Percentiles rank a stretch among this genome's conserved stretches.
These are phyloP conservation scores for Hymenochirus boettgeri DNA, from an alignment of 2,113 vertebrate genomes.

Conservation along the genomic window DNA sequence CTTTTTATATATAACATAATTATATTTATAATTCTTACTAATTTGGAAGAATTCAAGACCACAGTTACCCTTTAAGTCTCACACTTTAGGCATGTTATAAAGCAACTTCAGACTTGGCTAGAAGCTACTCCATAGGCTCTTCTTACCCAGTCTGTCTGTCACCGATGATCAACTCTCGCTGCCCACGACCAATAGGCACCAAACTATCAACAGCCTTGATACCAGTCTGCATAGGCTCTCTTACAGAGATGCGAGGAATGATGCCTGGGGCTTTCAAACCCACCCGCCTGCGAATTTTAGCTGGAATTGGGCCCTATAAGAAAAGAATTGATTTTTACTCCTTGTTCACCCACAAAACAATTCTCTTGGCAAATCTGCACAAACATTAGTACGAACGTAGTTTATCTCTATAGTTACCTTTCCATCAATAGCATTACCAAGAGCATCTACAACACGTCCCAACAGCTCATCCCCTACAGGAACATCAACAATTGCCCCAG, in stretches of 20 bases:
- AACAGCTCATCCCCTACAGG: slow-evolving; percentile 90
- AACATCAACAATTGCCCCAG: slow-evolving; percentile 95
- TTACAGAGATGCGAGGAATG: slow-evolving; percentile 95
- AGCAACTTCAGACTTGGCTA: too few relatives aligned
- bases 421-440: slow-evolving; percentile 94
- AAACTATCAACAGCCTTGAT: slow-evolving; percentile 98
- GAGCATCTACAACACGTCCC: slow-evolving; percentile 92
- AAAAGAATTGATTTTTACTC: slow-evolving; percentile 6
- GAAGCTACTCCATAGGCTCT: too few relatives aligned
- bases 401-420: slow-evolving; percentile 66
- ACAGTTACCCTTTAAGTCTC: too few relatives aligned
- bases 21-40: too few relatives aligned
- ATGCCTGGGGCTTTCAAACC: slow-evolving; percentile 96
- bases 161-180: slow-evolving; percentile 96
- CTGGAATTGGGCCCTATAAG: slow-evolving; percentile 76
- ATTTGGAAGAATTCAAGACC: too few relatives aligned
- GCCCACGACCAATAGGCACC: slow-evolving; percentile 95
- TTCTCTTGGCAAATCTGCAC: neutral
- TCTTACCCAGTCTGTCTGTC: slow-evolving; percentile 95
- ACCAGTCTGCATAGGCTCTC: slow-evolving; percentile 97
- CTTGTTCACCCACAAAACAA: neutral
- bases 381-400: neutral
- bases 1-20: too few relatives aligned
- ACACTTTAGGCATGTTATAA: too few relatives aligned
- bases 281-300: slow-evolving; percentile 82